A percentile compares a stretch with the other conserved stretches of the same genome.
Evolutionary conservation across 2,113 vertebrate genomes (phyloP).

Genomic region (Cavia aperea): DNA sequence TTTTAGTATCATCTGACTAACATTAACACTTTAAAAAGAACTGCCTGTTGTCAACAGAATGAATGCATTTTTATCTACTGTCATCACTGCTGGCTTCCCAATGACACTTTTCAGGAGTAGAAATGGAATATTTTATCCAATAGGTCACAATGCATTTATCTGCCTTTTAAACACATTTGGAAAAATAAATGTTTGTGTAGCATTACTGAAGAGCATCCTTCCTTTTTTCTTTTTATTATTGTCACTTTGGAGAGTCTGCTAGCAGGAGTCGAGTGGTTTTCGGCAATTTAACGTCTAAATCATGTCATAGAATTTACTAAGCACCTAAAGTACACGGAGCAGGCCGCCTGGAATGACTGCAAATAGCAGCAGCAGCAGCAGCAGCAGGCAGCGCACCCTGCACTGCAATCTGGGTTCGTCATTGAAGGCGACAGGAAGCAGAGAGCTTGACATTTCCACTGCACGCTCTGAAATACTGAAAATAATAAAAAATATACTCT

Average conservation of each 20-base stretch:
- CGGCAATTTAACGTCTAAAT: neutral
- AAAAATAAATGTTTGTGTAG: constrained; percentile 18
- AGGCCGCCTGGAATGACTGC: neutral
- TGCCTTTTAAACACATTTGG: constrained; percentile 8
- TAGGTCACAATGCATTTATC: neutral
- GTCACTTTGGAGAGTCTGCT: neutral
- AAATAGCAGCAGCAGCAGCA: constrained; percentile 53
- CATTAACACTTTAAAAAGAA: constrained; percentile 59
- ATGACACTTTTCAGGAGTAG: constrained; percentile 52
- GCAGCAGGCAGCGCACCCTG: constrained; percentile 44
- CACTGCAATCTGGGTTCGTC: constrained; percentile 40
- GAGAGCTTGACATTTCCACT: neutral
- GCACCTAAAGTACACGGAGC: neutral
- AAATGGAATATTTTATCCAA: constrained; percentile 54
- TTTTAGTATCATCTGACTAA: constrained; percentile 64
- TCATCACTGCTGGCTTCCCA: constrained; percentile 50
- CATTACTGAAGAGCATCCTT: neutral
- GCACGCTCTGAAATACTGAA: neutral
- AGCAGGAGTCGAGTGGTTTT: neutral
- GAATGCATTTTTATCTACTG: constrained; percentile 53
- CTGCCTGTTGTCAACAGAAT: constrained; percentile 59
- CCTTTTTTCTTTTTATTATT: neutral
- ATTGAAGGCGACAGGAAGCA: constrained; percentile 35
- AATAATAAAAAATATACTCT: neutral
- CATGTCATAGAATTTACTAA: neutral